Percentiles rank a stretch among this genome's conserved stretches.
These are phyloP conservation scores for Harmothoe impar DNA, from an alignment of 2,888 invertebrate genomes.

Conservation along the genomic window DNA sequence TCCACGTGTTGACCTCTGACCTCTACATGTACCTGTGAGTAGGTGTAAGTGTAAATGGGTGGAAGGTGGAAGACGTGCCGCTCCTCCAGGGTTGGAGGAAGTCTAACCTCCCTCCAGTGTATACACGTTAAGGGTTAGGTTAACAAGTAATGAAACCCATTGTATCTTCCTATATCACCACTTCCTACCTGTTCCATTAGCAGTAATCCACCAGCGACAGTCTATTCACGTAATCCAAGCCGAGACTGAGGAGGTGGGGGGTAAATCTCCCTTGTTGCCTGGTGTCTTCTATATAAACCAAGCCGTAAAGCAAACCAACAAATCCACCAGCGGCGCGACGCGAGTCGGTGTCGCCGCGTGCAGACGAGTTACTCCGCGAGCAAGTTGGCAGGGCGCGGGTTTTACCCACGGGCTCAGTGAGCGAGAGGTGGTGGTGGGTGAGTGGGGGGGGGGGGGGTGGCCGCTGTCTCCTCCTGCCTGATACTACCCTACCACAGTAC, in stretches of 20 bases:
- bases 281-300: no score
- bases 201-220: neutral
- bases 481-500: no score
- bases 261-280: no score
- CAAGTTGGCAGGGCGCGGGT: conserved; percentile 3
- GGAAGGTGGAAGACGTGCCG: neutral
- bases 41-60: neutral
- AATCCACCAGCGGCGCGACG: neutral
- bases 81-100: neutral
- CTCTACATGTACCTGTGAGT: neutral
- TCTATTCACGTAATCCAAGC: neutral
- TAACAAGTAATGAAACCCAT: no score
- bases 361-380: neutral
- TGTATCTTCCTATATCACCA: neutral
- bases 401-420: neutral
- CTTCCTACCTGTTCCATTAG: neutral
- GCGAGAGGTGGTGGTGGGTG: neutral
- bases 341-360: conserved; percentile 23
- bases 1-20: neutral
- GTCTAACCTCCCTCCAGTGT: no score
- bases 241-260: no score
- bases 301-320: no score
- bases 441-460: no score
- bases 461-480: neutral
- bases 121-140: no score